Evolutionary conservation across 2,113 vertebrate species (phyloP).

Genomic region (Festucalex cinctus): DNA sequence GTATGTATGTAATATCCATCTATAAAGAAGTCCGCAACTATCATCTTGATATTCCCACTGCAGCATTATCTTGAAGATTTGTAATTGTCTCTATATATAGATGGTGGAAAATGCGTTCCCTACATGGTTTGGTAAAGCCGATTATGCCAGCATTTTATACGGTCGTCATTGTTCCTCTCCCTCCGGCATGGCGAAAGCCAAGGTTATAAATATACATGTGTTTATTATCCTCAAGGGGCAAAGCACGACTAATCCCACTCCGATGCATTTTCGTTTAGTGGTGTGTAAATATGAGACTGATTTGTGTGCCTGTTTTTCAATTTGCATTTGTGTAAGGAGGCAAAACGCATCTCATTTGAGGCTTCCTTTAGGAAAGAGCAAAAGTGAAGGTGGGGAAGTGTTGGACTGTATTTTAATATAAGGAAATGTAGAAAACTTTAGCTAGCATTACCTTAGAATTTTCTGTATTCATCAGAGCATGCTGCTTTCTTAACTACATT

Average conservation of each 20-base stretch:
- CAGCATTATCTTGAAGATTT: not conserved
- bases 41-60: not conserved
- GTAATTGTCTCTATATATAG: not conserved
- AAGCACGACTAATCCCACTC: constrained; percentile 47
- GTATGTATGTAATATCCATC: not conserved
- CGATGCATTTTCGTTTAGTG: constrained; percentile 32
- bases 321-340: constrained; percentile 36
- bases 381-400: not conserved
- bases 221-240: constrained; percentile 41
- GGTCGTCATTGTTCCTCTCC: constrained; percentile 29
- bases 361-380: constrained; percentile 19
- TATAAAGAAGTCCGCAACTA: not conserved
- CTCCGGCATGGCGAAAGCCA: constrained; percentile 29
- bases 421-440: not conserved
- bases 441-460: not conserved
- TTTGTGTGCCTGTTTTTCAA: constrained; percentile 16
- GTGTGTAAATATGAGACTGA: constrained; percentile 27
- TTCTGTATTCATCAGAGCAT: not conserved
- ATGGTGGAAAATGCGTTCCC: not conserved
- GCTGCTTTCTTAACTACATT: not conserved
- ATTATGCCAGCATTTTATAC: constrained; percentile 28
- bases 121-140: constrained; percentile 22
- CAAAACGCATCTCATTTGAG: constrained; percentile 27
- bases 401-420: not conserved
- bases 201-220: constrained; percentile 56